Percentiles rank a stretch among this genome's conserved stretches.
phyloP scores from a whole-genome alignment of 1,140 invertebrate species.

The Penaeus japonicus region DNA sequence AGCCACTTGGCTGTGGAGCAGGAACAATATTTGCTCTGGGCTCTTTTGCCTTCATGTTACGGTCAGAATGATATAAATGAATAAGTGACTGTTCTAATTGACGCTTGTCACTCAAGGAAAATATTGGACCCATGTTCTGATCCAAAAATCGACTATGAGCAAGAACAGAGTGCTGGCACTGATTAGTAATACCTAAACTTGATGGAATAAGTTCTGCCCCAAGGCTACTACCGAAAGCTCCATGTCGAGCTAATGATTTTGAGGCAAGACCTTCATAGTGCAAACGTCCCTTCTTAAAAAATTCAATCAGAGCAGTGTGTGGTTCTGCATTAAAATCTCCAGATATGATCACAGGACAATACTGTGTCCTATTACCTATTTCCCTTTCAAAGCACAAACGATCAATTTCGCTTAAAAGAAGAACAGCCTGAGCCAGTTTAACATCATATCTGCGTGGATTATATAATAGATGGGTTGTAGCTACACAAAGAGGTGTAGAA shows the following conservation, averaged over 20 bases:
- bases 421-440: constrained; percentile 80
- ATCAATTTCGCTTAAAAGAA: constrained; percentile 84
- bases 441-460: constrained; percentile 89
- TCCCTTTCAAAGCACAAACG: constrained; percentile 72
- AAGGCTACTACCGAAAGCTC: constrained; percentile 51
- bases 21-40: neutral
- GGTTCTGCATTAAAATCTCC: constrained; percentile 90
- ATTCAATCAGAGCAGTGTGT: constrained; percentile 67
- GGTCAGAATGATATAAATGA: constrained; percentile 29
- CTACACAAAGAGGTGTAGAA: constrained; percentile 65
- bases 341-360: constrained; percentile 82
- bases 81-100: constrained; percentile 41
- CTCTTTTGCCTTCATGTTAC: neutral
- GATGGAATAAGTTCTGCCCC: constrained; percentile 67
- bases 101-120: constrained; percentile 40
- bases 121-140: constrained; percentile 56
- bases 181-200: constrained; percentile 71
- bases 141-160: constrained; percentile 60
- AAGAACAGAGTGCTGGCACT: constrained; percentile 73
- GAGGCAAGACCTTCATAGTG: constrained; percentile 66
- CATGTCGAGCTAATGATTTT: constrained; percentile 63
- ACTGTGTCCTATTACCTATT: constrained; percentile 63
- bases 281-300: constrained; percentile 75
- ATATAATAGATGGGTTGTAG: constrained; percentile 94
- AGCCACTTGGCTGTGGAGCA: constrained; percentile 55